A percentile compares a stretch with the other conserved stretches of the same genome.
Conservation (phyloP, 2,113 vertebrate species). For the Cryptomyrus ogoouensis region DNA sequence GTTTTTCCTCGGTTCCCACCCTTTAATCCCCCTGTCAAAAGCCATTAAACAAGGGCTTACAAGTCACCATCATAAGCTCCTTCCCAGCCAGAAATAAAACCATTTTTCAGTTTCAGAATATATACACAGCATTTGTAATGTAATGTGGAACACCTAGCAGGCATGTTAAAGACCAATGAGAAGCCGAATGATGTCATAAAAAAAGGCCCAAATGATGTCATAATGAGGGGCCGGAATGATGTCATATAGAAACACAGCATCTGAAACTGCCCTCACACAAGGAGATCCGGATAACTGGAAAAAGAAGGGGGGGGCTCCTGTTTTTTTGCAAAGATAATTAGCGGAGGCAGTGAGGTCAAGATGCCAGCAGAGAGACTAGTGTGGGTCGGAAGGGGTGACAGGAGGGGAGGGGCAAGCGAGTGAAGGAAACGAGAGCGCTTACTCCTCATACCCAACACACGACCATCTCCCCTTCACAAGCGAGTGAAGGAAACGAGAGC, state of each 20-base stretch:
- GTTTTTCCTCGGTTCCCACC: not conserved
- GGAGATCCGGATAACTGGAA: conserved; percentile 17
- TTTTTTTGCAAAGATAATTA: conserved; percentile 60
- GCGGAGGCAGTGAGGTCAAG: conserved; percentile 50
- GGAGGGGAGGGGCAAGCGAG: conserved; percentile 12
- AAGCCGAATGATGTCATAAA: not conserved
- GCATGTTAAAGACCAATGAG: not conserved
- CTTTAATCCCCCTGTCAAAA: not conserved
- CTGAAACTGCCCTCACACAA: not conserved
- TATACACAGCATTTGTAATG: not conserved
- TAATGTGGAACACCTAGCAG: not conserved
- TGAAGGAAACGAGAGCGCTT: conserved; percentile 27
- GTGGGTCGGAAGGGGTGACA: conserved; percentile 24
- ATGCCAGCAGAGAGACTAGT: conserved; percentile 33
- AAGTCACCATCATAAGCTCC: not conserved
- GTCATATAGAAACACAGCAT: not conserved
- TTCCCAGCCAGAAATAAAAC: not conserved
- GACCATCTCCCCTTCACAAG: not conserved
- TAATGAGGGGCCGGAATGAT: not conserved
- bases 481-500: conserved; percentile 33
- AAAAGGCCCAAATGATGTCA: not conserved
- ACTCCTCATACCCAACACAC: not conserved
- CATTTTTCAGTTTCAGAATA: not conserved
- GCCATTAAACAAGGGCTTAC: not conserved
- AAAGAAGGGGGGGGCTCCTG: conserved; percentile 36